Percentiles rank a stretch among this genome's conserved stretches.
Evolutionary conservation across 37 sponge, comb jelly and placozoan species (phyloP).

Genomic region (Beroe forskalii): DNA sequence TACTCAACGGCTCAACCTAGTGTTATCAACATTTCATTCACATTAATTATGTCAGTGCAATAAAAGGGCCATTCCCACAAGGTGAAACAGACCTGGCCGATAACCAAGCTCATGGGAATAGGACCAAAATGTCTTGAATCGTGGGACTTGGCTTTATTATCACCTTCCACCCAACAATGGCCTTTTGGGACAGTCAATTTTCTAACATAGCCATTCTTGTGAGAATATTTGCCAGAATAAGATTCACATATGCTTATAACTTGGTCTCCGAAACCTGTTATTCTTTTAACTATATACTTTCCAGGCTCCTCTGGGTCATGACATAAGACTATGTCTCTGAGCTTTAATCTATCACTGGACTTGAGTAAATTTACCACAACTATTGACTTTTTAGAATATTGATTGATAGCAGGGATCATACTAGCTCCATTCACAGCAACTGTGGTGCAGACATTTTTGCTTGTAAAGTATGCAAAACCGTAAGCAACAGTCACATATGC

Average conservation of each 20-base stretch:
- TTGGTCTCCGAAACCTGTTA: neutral
- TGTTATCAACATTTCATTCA: too few species aligned
- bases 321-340: neutral
- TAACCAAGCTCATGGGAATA: neutral
- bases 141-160: neutral
- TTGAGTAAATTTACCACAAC: neutral
- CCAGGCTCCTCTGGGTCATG: conserved; percentile 25
- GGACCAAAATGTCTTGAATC: conserved; percentile 40
- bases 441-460: neutral
- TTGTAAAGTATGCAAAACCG: neutral
- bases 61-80: too few species aligned
- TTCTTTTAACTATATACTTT: neutral
- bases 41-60: too few species aligned
- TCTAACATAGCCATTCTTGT: neutral
- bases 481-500: too few species aligned
- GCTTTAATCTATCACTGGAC: neutral
- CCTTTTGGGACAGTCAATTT: conserved; percentile 18
- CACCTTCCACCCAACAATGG: conserved; percentile 20
- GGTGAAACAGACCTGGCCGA: neutral
- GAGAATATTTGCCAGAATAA: neutral
- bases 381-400: neutral
- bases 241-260: neutral
- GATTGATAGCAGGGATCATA: neutral
- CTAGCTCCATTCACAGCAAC: neutral
- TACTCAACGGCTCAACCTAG: too few species aligned